Base-by-base conservation (phyloP, 2,797 vertebrate species). In the Cyprinodon diabolis region DNA sequence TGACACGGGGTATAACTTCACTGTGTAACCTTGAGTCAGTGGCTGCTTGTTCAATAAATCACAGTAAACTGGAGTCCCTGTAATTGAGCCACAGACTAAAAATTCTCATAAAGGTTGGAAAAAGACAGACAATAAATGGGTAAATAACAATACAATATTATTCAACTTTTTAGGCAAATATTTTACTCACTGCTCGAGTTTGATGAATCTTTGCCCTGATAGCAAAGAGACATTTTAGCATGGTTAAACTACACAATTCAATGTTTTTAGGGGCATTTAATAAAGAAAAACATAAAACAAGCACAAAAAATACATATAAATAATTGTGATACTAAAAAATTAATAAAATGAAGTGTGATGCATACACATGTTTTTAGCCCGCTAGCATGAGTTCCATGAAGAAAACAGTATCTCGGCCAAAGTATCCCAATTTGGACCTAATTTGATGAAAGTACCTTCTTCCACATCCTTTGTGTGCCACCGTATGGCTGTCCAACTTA, bases 1-100 rank as follows among this genome's bases (percentile, higher is more conserved):
- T 49, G 58, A 57, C n/a, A 43, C 35, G 71, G 56, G 19, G 35
- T n/a, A 12, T 71, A n/a, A 51, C 23, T 66, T 66, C 21, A 60
- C 4, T 37, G 12, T 35, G 30, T 25, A 68, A 13, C 30, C 47
- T 25, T 71, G 57, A 47, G 48, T 52, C 23, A 23, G 70, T 63
- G 37, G 37, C 19, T 12, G 37, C 15, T 63, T 43, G 19, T 63
- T 37, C 37, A 63, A 63, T 63, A 63, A 63, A 63, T n/a, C 19
- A n/a, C 60, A 63, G 11, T 43, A 63, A 63, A 63, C 60, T 43
- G 37, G 19, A 63, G 60, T n/a, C 37, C 37, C 43, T 63, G 43
- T 63, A 63, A 63, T 43, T 63, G 37, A 63, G 37, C 37, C 37
- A 40, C 19, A 13, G 58, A 21, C 40, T 35, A 4, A 54, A 30